These are phyloP conservation scores for Puntigrus tetrazona DNA, from an alignment of 2,113 vertebrate species.

Conservation along the genomic window DNA sequence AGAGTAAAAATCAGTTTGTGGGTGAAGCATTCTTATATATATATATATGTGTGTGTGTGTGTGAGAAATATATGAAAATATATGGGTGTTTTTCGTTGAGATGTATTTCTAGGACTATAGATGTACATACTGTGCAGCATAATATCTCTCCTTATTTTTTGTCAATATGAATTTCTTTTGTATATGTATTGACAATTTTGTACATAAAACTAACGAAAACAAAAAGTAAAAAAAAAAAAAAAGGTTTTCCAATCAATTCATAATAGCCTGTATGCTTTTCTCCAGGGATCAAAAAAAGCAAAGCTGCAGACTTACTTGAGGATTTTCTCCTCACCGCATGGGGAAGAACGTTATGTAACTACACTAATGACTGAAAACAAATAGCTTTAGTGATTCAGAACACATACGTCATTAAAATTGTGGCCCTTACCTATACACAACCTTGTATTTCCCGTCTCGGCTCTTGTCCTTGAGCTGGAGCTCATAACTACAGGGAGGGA, in stretches of 20 bases:
- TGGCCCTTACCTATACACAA: constrained; percentile 82
- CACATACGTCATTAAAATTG: background rate
- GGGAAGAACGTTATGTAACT: background rate
- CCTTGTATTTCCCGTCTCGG: constrained; percentile 83
- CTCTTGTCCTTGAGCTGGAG: constrained; percentile 85
- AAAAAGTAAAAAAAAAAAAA: too few relatives aligned
- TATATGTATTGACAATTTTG: too few relatives aligned
- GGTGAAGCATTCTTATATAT: background rate
- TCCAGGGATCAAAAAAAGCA: background rate
- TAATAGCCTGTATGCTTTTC: background rate
- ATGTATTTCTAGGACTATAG: too few relatives aligned
- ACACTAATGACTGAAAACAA: background rate
- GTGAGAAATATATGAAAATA: too few relatives aligned
- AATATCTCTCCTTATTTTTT: too few relatives aligned
- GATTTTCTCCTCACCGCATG: background rate
- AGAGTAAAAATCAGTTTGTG: constrained; percentile 1
- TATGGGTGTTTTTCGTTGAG: too few relatives aligned
- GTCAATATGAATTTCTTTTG: too few relatives aligned
- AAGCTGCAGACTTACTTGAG: background rate
- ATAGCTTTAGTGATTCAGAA: background rate
- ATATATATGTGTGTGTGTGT: too few relatives aligned
- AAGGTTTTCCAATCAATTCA: background rate
- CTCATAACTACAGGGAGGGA: constrained; percentile 82
- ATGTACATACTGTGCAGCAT: too few relatives aligned
- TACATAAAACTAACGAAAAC: too few relatives aligned